Evolutionary conservation across 2,113 vertebrate genomes (phyloP).

Genomic region (Apteryx owenii): DNA sequence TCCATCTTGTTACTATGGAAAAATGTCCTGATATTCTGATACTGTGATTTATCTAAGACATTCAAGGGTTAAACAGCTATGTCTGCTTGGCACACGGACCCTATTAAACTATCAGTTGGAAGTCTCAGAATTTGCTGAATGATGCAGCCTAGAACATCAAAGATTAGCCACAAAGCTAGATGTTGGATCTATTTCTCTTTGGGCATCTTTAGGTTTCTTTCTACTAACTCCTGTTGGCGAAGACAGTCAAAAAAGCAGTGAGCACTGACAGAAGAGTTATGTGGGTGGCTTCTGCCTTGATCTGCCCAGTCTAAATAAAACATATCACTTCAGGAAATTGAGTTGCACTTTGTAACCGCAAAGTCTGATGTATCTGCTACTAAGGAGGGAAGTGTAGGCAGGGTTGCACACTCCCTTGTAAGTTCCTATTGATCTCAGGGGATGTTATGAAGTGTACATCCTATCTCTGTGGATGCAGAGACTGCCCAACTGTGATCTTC

Average conservation of each 20-base stretch:
- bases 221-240: neutral
- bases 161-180: neutral
- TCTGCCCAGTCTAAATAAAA: conserved; percentile 29
- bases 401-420: neutral
- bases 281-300: neutral
- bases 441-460: neutral
- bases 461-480: neutral
- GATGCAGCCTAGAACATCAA: neutral
- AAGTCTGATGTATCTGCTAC: neutral
- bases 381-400: neutral
- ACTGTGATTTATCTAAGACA: neutral
- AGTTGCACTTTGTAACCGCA: neutral
- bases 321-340: neutral
- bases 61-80: neutral
- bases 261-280: neutral
- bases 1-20: neutral
- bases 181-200: neutral
- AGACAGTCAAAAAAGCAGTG: neutral
- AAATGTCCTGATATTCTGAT: neutral
- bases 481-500: neutral
- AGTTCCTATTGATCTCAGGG: neutral
- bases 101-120: neutral
- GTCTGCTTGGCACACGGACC: neutral
- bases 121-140: neutral
- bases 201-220: neutral